Percentiles rank a stretch among this genome's conserved stretches.
These are phyloP conservation scores for Muntiacus muntjak DNA, from an alignment of 2,113 vertebrate genomes.

Conservation along the genomic window DNA sequence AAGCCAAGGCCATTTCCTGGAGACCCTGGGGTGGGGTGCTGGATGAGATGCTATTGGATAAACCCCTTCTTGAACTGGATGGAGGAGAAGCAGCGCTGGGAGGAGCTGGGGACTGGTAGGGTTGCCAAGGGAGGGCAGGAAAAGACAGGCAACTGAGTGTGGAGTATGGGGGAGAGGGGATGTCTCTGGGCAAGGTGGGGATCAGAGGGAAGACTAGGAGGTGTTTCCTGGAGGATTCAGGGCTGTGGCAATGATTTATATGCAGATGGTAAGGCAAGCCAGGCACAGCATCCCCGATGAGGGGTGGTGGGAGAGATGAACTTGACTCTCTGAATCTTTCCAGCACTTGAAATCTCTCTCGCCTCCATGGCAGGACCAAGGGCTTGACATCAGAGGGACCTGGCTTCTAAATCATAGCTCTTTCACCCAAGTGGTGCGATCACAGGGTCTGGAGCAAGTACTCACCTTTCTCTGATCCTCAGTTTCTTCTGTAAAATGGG, in stretches of 20 bases:
- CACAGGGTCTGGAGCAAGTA: neutral
- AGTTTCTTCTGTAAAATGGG: neutral
- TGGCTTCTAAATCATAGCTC: neutral
- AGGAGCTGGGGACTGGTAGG: neutral
- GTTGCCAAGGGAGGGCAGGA: neutral
- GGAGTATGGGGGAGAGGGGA: fast-evolving
- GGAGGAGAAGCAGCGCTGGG: neutral
- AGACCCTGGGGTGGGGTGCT: neutral
- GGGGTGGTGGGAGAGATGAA: neutral
- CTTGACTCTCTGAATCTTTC: neutral
- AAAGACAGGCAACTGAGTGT: neutral
- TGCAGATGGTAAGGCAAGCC: neutral
- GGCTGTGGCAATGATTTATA: neutral
- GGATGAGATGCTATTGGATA: neutral
- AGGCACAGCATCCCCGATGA: neutral
- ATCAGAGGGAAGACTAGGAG: neutral
- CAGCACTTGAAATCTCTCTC: neutral
- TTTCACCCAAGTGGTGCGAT: fast-evolving
- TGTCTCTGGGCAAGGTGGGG: neutral
- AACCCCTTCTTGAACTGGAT: fast-evolving
- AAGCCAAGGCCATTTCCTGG: neutral
- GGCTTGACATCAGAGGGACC: neutral
- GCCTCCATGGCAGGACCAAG: neutral
- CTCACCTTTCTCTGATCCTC: neutral
- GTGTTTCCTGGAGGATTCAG: neutral